Conservation (phyloP, 2,797 vertebrate species). For the Kryptopterus vitreolus region DNA sequence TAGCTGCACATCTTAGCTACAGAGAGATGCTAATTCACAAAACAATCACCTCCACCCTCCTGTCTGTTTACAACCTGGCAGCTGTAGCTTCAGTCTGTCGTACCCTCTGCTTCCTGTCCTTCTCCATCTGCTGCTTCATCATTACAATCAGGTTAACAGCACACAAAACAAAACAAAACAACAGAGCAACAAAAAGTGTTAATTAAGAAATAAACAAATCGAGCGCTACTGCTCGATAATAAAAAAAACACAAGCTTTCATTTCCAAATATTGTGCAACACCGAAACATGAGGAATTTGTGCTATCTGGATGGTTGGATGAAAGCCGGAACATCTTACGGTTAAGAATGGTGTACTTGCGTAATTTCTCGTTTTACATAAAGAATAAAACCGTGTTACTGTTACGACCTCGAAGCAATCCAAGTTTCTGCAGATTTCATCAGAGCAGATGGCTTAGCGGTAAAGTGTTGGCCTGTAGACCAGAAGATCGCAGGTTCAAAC, state of each 20-base stretch:
- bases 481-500: no score
- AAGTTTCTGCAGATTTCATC: no score
- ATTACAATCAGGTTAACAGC: neutral
- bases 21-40: neutral
- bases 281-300: neutral
- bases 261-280: neutral
- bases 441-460: no score
- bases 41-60: neutral
- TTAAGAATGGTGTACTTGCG: no score
- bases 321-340: neutral
- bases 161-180: neutral
- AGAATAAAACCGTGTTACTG: neutral
- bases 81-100: conserved; percentile 12
- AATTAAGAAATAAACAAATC: conserved; percentile 1
- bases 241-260: neutral
- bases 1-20: neutral
- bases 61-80: conserved; percentile 10
- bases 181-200: neutral
- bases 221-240: no score
- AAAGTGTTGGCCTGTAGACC: no score
- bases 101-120: neutral
- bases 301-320: neutral
- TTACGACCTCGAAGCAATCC: neutral
- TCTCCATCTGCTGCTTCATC: neutral
- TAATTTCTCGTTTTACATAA: neutral